phyloP scores from a whole-genome alignment of 2,113 vertebrate genomes.

The Coracopsis vasa region DNA sequence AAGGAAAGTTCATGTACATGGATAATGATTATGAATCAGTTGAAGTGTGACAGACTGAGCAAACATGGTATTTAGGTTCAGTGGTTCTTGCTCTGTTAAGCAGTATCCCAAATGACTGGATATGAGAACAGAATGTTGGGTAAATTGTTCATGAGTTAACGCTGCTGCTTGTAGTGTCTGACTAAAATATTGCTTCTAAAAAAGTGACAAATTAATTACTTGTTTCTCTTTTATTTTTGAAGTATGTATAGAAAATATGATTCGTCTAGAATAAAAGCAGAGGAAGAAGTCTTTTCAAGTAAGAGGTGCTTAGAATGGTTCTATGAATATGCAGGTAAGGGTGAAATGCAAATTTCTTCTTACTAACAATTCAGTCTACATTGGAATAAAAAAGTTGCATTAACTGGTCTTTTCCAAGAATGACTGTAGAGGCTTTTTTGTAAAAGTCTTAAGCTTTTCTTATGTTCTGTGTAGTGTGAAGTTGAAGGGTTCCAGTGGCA shows the following conservation, averaged over 20 bases:
- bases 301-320: slow-evolving; percentile 99
- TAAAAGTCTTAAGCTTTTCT: not conserved
- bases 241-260: slow-evolving; percentile 97
- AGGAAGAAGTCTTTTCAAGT: slow-evolving; percentile 93
- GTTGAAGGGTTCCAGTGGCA: slow-evolving; percentile 15
- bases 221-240: slow-evolving; percentile 15
- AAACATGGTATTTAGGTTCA: not conserved
- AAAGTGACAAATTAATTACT: not conserved
- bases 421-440: not conserved
- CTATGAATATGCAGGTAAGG: slow-evolving; percentile 96
- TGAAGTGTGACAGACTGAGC: not conserved
- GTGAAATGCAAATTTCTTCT: not conserved
- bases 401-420: not conserved
- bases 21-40: not conserved
- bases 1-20: not conserved
- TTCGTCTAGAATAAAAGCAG: slow-evolving; percentile 89
- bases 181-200: not conserved
- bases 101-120: not conserved
- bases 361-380: not conserved
- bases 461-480: slow-evolving; percentile 16
- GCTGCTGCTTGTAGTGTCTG: not conserved
- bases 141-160: not conserved
- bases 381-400: not conserved
- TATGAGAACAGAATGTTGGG: not conserved
- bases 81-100: not conserved